These are phyloP conservation scores for Rhodophaea formosa DNA, from an alignment of 2,888 invertebrate genomes.

Conservation along the genomic window DNA sequence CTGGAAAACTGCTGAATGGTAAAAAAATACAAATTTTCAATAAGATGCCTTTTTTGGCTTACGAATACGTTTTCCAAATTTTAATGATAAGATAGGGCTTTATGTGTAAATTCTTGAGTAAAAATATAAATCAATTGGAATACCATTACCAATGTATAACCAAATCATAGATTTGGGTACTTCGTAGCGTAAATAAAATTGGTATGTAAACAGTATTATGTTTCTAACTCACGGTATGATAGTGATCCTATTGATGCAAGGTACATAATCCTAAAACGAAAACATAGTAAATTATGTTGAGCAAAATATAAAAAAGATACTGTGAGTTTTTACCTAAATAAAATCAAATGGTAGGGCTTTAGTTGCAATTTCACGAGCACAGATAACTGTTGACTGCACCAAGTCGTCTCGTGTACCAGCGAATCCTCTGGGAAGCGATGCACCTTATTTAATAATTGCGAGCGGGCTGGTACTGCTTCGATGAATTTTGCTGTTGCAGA, in stretches of 20 bases:
- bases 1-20: background rate
- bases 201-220: background rate
- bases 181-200: background rate
- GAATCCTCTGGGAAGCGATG: slow-evolving; percentile 32
- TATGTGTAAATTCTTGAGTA: background rate
- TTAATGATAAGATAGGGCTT: background rate
- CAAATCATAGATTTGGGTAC: background rate
- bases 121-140: no score
- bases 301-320: background rate
- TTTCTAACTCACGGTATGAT: background rate
- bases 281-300: background rate
- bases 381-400: background rate
- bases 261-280: background rate
- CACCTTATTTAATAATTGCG: slow-evolving; percentile 43
- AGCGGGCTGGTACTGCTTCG: slow-evolving; percentile 77
- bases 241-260: background rate
- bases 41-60: background rate
- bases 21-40: background rate
- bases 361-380: background rate
- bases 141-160: background rate
- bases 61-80: background rate
- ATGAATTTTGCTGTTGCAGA: slow-evolving; percentile 65
- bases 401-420: slow-evolving; percentile 11
- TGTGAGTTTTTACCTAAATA: background rate
- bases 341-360: background rate